Conservation (phyloP, 2,113 vertebrate species). For the Pteropus alecto region DNA sequence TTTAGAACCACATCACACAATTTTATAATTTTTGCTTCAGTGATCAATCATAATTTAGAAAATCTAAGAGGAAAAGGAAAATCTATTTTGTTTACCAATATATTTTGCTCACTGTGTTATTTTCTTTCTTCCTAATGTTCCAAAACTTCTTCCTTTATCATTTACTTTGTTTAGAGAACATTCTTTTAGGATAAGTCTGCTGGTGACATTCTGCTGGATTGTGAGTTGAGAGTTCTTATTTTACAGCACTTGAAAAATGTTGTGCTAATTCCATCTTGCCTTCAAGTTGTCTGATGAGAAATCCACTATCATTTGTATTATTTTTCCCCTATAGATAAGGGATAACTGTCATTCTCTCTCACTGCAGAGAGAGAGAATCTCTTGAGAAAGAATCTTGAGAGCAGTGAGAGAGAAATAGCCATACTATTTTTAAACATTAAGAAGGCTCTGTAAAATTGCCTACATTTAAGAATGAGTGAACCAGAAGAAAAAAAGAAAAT, state of each 20-base stretch:
- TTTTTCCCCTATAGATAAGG: not conserved
- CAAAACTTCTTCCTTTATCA: not conserved
- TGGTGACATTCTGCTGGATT: not conserved
- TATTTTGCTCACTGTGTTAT: not conserved
- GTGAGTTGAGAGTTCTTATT: not conserved
- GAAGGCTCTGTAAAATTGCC: not conserved
- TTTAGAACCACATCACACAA: not conserved
- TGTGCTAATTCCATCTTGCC: not conserved
- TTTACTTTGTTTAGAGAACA: not conserved
- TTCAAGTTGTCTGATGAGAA: not conserved
- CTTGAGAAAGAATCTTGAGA: not conserved
- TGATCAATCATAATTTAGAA: not conserved
- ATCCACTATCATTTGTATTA: not conserved
- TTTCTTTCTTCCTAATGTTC: not conserved
- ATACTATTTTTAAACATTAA: not conserved
- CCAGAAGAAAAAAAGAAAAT: not conserved
- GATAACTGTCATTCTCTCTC: not conserved
- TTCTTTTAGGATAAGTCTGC: not conserved
- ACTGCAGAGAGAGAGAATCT: not conserved
- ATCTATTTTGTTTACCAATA: not conserved
- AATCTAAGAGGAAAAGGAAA: not conserved
- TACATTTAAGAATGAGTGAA: not conserved
- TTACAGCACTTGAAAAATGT: not conserved
- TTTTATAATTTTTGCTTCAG: not conserved
- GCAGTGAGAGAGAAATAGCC: not conserved